Base-by-base conservation (phyloP, 1,140 invertebrate genomes). In the Oryctes rhinoceros region DNA sequence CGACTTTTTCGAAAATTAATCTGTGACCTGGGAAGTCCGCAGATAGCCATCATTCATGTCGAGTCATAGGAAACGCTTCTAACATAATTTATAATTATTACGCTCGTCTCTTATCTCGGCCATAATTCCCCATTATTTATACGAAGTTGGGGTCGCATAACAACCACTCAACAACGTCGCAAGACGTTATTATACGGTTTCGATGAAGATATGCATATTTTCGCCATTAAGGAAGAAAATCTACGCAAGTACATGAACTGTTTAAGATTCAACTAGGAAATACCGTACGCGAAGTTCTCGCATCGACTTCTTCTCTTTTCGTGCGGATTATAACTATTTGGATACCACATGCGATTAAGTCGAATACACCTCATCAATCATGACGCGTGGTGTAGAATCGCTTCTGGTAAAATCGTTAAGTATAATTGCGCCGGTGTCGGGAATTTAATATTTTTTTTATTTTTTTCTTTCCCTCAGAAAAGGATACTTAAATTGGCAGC, bases 201-300 rank as follows among this genome's bases (percentile, higher is more conserved):
- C 7, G 53, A 59, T 59, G 7, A 3, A 59, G 53, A 59, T 59
- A n/a, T 59, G 53, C 15, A 59, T 59, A 59, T n/a, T 59, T 18
- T 59, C 18, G 53, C 53, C 15, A 18, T 59, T 59, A 59, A 59
- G n/a, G n/a, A 59, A 18, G 53, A 18, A 59, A 59, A 59, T 59
- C 53, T 59, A 18, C 15, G 53, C 5, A 10, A 13, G n/a, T 15
- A 59, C 18, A n/a, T n/a, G n/a, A 18, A 59, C 53, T 18, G 15
- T 59, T 59, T 59, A 59, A 59, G 15, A 18, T 59, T n/a, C 53
- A 59, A 59, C 53, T 59, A 59, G 53, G 53, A 59, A 59, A 18
- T 59, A 18, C 53, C 53, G n/a, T 59, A 6, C 53, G 53, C 53
- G 18, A 59, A 18, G 53, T 15, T 59, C 5, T 6, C n/a, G n/a